A percentile compares a stretch with the other conserved stretches of the same genome.
These are phyloP conservation scores for Vireo altiloquus DNA, from an alignment of 2,113 vertebrate species.

Conservation along the genomic window DNA sequence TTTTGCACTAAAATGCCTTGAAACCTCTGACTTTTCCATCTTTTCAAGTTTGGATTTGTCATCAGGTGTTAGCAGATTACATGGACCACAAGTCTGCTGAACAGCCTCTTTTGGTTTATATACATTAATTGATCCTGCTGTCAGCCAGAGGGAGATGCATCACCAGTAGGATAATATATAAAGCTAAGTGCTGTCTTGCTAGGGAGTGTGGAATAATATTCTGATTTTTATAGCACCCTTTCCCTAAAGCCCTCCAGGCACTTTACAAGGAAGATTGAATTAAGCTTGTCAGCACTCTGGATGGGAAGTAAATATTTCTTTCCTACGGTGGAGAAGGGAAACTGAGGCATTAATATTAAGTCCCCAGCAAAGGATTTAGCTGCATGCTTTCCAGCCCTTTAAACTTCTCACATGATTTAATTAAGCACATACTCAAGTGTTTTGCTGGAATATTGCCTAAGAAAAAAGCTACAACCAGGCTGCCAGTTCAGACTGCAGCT, in stretches of 20 bases:
- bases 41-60: neutral
- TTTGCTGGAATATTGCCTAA: constrained; percentile 14
- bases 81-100: neutral
- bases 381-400: neutral
- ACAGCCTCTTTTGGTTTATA: neutral
- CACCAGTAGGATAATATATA: neutral
- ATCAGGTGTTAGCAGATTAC: neutral
- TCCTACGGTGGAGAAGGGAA: constrained; percentile 1
- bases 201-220: neutral
- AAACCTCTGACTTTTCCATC: neutral
- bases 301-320: constrained; percentile 21
- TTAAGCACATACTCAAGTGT: constrained; percentile 2
- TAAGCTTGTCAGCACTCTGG: constrained; percentile 22
- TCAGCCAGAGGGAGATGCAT: constrained; percentile 29
- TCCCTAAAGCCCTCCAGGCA: neutral
- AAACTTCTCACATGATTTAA: constrained; percentile 22
- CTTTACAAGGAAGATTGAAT: constrained; percentile 43
- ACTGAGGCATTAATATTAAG: constrained; percentile 44
- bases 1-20: neutral
- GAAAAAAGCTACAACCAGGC: neutral
- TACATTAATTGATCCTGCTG: neutral
- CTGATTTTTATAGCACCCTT: constrained; percentile 25
- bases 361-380: neutral
- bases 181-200: neutral
- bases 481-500: neutral